phyloP scores from a whole-genome alignment of 2,113 vertebrate species.

The Deroptyus accipitrinus region DNA sequence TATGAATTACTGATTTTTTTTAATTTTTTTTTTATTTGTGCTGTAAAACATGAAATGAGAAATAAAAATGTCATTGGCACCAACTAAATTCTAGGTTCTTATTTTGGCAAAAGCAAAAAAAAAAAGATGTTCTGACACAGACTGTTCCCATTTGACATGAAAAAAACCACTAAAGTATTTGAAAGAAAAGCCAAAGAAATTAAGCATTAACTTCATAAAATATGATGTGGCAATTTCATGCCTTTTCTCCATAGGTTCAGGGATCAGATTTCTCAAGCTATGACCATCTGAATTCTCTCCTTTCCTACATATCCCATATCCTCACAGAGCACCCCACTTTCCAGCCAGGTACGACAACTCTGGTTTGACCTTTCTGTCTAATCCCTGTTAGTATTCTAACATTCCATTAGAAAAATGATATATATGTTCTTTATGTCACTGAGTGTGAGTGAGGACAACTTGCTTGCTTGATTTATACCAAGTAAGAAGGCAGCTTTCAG shows the following conservation, averaged over 20 bases:
- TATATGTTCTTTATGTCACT: background rate
- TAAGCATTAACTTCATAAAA: background rate
- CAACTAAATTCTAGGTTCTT: background rate
- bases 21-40: background rate
- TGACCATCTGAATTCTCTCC: background rate
- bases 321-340: background rate
- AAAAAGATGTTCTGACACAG: conserved; percentile 4
- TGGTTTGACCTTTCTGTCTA: background rate
- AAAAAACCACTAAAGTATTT: conserved; percentile 32
- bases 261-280: background rate
- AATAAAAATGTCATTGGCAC: conserved; percentile 13
- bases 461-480: background rate
- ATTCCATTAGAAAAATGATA: background rate
- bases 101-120: background rate
- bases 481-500: background rate
- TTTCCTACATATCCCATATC: background rate
- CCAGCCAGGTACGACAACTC: background rate
- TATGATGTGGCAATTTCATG: background rate
- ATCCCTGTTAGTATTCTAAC: background rate
- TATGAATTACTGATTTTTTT: background rate
- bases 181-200: conserved; percentile 41
- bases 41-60: background rate
- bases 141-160: conserved; percentile 29
- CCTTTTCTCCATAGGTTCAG: background rate
- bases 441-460: background rate